These are phyloP conservation scores for Caenorhabditis remanei DNA, from an alignment of 1,140 invertebrate genomes.

Conservation along the genomic window DNA sequence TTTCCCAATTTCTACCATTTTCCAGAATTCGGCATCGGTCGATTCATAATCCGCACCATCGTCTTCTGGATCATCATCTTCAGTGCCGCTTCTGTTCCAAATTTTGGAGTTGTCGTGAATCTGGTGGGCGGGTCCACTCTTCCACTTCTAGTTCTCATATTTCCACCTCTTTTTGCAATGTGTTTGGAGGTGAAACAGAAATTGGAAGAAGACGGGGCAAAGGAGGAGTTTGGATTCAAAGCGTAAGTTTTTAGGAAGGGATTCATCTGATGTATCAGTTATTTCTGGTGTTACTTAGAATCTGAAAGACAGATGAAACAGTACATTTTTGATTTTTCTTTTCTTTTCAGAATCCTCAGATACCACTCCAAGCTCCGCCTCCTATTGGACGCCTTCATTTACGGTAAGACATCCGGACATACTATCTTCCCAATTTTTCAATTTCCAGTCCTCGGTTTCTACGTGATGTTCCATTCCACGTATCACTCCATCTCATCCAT, in stretches of 20 bases:
- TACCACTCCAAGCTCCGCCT: constrained; percentile 19
- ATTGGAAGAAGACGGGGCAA: constrained; percentile 36
- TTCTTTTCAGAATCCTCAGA: constrained; percentile 12
- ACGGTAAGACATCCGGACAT: not conserved
- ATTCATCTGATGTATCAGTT: no score
- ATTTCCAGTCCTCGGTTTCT: not conserved
- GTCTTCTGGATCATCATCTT: constrained; percentile 32
- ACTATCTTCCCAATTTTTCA: not conserved
- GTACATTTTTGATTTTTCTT: no score
- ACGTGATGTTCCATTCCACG: constrained; percentile 23
- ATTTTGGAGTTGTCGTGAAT: constrained; percentile 24
- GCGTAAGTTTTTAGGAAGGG: not conserved
- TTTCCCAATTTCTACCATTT: not conserved
- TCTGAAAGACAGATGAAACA: no score
- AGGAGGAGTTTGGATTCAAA: not conserved
- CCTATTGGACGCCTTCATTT: constrained; percentile 15
- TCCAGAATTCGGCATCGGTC: constrained; percentile 33
- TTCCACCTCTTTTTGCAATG: constrained; percentile 22
- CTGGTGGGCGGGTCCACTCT: not conserved
- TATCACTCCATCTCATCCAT: constrained; percentile 1
- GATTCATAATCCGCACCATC: not conserved
- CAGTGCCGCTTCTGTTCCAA: not conserved
- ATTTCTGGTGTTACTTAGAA: no score
- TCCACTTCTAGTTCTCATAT: constrained; percentile 21
- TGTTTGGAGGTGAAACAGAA: constrained; percentile 40